A percentile compares a stretch with the other conserved stretches of the same genome.
phyloP scores from a whole-genome alignment of 64 coral and sea anemone genomes.

The Dendronephthya gigantea region DNA sequence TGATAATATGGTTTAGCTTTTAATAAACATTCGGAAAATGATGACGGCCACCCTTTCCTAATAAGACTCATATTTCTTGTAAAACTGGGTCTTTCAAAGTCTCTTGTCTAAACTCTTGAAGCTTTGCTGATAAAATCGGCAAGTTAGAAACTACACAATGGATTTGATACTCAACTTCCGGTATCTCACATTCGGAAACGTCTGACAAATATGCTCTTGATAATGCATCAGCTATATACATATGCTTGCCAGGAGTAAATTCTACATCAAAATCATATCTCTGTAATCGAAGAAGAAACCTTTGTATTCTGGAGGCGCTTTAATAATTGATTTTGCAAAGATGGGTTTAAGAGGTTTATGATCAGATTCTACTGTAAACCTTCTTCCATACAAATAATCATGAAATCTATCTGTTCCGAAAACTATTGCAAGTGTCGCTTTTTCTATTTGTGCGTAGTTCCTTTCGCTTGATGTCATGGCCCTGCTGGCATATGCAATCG shows the following conservation, averaged over 20 bases:
- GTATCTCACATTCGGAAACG: background rate
- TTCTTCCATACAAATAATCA: too few species aligned
- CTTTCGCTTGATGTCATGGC: too few species aligned
- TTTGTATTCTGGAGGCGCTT: too few species aligned
- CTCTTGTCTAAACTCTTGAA: slow-evolving; percentile 8
- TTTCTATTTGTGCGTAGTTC: too few species aligned
- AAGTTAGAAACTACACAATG: background rate
- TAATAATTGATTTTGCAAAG: too few species aligned
- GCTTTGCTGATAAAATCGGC: background rate
- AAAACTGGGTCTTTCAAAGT: background rate
- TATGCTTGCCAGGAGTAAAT: background rate
- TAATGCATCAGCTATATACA: background rate
- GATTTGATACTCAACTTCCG: background rate
- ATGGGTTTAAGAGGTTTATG: too few species aligned
- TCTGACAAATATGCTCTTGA: too few species aligned
- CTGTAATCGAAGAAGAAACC: too few species aligned
- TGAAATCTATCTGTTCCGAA: too few species aligned
- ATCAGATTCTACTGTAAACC: too few species aligned
- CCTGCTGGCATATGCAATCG: too few species aligned
- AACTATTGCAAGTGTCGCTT: too few species aligned
- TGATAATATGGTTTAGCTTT: background rate
- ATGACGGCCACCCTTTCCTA: background rate
- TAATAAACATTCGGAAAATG: background rate
- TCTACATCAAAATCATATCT: background rate
- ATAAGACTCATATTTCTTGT: background rate